Evolutionary conservation across 1,140 invertebrate genomes (phyloP), one percentile per base, ranked within the genome.

Genomic region (Myzus persicae): DNA sequence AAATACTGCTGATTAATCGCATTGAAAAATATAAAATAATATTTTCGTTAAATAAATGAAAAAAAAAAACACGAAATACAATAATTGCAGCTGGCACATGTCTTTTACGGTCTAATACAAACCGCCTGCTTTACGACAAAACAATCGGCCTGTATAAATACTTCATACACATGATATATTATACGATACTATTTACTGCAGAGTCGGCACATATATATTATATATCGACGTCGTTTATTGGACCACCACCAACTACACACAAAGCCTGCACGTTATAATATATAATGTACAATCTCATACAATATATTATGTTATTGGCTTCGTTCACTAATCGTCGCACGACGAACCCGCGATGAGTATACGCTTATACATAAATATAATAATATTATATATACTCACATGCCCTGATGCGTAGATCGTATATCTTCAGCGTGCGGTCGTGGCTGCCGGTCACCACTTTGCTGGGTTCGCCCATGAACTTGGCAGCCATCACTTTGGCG

Each of bases 391-490:
- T 82, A 82, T 40, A 97, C 98, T 98, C 96, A 98, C 99, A 99
- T 94, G 98, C 97, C 96, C 97, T 97, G 95, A 97, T 98, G 94
- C 97, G 96, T 42, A 99, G 96, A 95, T 99, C 99, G 99, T 99
- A 99, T 94, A 99, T 97, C 96, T 99, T 99, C 44, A 99, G 95
- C 51, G 99, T 99, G 94, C 99, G 96, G 96, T 99, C 99, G 95
- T 99, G 97, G 95, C 98, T 98, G 91, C 98, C 98, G 36, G 98
- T 98, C 94, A 99, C 98, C 90, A 98, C 98, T 96, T 98, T 98
- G 89, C 97, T 97, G 42, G 97, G 96, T 94, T 99, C 98, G 90
- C 97, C 97, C 94, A 99, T 96, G 95, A 99, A 99, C 95, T 98
- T 98, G 22, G 98, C 98, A 38, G 98, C 97, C 96, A 98, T 97